These are phyloP conservation scores for Petrolisthes cinctipes DNA, from an alignment of 2,888 invertebrate species.

Conservation along the genomic window DNA sequence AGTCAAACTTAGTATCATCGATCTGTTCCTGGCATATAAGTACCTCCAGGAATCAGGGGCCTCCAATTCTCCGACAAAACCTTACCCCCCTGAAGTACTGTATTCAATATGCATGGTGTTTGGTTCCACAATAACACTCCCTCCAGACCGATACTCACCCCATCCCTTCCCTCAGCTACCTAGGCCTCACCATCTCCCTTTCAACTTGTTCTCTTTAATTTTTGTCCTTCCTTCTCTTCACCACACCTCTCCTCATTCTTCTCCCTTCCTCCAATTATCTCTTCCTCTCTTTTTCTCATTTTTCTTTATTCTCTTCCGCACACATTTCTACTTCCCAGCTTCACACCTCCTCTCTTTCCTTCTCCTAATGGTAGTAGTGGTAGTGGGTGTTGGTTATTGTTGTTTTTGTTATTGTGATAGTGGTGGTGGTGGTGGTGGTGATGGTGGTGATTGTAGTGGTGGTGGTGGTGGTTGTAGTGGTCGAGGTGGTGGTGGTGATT, in stretches of 20 bases:
- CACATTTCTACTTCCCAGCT: background rate
- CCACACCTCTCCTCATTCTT: slow-evolving; percentile 10
- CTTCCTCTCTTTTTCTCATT: slow-evolving; percentile 16
- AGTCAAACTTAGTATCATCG: no score
- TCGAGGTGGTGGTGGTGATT: background rate
- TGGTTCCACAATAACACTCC: background rate
- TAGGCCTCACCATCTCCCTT: background rate
- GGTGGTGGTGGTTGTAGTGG: background rate
- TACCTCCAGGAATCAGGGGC: no score
- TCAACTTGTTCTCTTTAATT: background rate
- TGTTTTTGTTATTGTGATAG: no score
- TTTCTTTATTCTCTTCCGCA: background rate
- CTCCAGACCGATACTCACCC: background rate
- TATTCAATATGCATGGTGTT: no score
- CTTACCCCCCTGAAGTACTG: no score
- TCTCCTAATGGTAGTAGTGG: no score
- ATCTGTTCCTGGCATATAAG: no score
- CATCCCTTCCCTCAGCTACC: background rate
- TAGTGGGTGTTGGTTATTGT: no score
- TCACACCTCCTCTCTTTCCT: no score
- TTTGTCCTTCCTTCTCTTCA: background rate
- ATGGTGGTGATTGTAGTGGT: no score
- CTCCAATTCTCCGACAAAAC: no score
- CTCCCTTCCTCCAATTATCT: slow-evolving; percentile 28
- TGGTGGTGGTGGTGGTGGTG: no score